Conservation (phyloP, 2,888 invertebrate species). For the Phytoseiulus persimilis region DNA sequence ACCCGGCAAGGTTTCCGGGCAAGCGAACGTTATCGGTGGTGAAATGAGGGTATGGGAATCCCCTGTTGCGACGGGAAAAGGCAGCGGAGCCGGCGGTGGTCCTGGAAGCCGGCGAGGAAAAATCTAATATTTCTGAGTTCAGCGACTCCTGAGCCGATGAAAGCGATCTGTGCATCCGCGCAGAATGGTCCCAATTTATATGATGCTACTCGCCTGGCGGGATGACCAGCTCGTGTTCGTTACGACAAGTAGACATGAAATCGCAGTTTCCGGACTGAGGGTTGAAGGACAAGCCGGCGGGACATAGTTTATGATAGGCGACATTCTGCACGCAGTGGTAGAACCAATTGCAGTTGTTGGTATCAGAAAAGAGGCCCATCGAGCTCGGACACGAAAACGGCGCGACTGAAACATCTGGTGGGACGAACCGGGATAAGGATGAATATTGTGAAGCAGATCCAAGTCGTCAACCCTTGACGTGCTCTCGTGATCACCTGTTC, state of each 20-base stretch:
- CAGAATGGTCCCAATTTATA: too few species aligned
- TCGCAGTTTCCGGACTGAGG: not conserved
- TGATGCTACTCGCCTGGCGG: not conserved
- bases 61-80: not conserved
- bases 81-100: not conserved
- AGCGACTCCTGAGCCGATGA: not conserved
- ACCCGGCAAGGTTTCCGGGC: not conserved
- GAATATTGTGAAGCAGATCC: not conserved
- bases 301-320: constrained; percentile 33
- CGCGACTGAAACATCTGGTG: not conserved
- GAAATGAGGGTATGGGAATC: not conserved
- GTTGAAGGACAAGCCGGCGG: constrained; percentile 15
- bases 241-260: not conserved
- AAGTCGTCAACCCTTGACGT: not conserved
- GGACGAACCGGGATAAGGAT: not conserved
- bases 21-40: not conserved
- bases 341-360: constrained; percentile 20
- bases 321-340: constrained; percentile 25
- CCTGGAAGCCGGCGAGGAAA: not conserved
- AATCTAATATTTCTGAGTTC: not conserved
- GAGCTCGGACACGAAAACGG: not conserved
- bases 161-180: too few species aligned
- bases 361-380: not conserved
- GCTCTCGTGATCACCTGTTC: not conserved
- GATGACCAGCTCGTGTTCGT: not conserved